Base-by-base conservation (phyloP, 2,888 invertebrate genomes). In the Oligia strigilis region DNA sequence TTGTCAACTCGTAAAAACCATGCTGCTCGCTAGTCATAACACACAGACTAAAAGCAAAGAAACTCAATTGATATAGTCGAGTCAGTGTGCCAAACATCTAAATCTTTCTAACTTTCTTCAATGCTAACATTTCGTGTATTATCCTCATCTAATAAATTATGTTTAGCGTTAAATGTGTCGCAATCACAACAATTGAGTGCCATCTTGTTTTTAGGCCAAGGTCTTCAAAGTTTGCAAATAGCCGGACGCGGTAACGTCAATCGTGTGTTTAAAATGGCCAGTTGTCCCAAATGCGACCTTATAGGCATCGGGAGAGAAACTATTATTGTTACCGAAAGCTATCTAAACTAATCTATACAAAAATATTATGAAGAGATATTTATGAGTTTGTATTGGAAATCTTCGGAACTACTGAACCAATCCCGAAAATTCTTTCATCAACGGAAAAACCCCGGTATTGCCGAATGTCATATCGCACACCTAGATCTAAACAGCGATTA, bases 191-290 rank as follows among this genome's bases (percentile, higher is more conserved):
- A 78, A 70, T 70, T 4, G 70, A 64, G 29, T 14, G 78, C 65
- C 1, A 71, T 83, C 40, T 67, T 58, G 83, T 58, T 72, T 74
- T 58, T 19, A 72, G 64, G 62, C 36, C 83, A 83, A 80, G 83
- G 83, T 73, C 69, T 23, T 4, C 8, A 64, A 64, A 72, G 40
- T 67, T 72, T 64, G 75, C 43, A 72, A 83, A 83, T 75, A 70
- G 23, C 69, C 60, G 69, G 19, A 52, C 60, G 60, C 29, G 46
- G 36, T 29, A 60, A 52, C 72, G 69, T 72, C 60, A 55, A 65
- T 75, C 23, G 23, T 52, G 17, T 58, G 40, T 64, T 52, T 58
- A 46, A 74, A 74, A 49, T 67, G 55, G 23, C 23, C 23, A 36
- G 58, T 17, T 64, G 58, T 29, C 2, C 36, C 40, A 82, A 83